Percentiles rank a stretch among this genome's conserved stretches.
Evolutionary conservation across 2,888 invertebrate species (phyloP).

Genomic region (Drosophila merina): DNA sequence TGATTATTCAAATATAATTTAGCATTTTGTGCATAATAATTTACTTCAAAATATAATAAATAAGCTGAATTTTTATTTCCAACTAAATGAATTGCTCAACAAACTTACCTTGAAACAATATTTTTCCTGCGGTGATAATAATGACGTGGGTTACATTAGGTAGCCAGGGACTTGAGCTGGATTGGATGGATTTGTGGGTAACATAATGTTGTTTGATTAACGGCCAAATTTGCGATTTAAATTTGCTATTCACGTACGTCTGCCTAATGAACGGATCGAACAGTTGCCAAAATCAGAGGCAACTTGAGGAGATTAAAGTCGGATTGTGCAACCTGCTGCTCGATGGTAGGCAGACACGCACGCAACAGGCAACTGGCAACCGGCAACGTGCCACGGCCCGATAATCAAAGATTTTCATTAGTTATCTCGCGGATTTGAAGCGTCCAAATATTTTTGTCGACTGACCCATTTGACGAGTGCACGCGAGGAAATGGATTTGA

Average conservation of each 20-base stretch:
- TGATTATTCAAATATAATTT: not conserved
- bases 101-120: constrained; percentile 18
- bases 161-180: not conserved
- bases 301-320: constrained; percentile 58
- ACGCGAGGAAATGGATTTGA: constrained; percentile 58
- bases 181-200: constrained; percentile 21
- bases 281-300: constrained; percentile 42
- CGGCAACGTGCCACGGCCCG: constrained; percentile 67
- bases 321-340: constrained; percentile 59
- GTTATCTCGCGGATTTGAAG: constrained; percentile 45
- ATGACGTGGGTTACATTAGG: constrained; percentile 30
- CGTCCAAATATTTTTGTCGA: constrained; percentile 52
- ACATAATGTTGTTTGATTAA: constrained; percentile 47
- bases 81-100: not conserved
- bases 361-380: constrained; percentile 59
- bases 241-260: constrained; percentile 43
- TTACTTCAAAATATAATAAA: not conserved
- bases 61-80: constrained; percentile 1
- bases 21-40: not conserved
- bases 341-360: constrained; percentile 35
- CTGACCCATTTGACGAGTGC: constrained; percentile 74
- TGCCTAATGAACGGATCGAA: constrained; percentile 33
- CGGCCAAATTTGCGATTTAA: constrained; percentile 43
- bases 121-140: not conserved
- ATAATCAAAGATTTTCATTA: constrained; percentile 69